Conservation (phyloP, 2,113 vertebrate species). For the Ceratotherium simum region DNA sequence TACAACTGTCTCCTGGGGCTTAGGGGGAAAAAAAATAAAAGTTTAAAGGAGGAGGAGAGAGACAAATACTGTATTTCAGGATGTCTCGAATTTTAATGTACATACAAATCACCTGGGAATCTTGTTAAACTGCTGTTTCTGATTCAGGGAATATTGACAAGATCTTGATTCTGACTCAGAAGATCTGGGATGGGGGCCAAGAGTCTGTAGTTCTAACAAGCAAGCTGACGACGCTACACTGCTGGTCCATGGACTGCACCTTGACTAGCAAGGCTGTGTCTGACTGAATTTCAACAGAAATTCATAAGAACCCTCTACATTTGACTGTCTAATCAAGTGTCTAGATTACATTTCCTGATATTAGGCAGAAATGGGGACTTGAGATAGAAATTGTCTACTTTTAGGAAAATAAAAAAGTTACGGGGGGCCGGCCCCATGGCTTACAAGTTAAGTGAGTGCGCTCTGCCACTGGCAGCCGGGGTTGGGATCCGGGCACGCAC, state of each 20-base stretch:
- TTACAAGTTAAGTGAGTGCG: too few relatives aligned
- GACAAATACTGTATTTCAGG: not conserved
- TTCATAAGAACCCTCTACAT: not conserved
- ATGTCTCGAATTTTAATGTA: not conserved
- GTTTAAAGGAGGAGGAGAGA: not conserved
- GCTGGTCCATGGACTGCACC: not conserved
- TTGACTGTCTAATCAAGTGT: not conserved
- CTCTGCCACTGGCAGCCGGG: too few relatives aligned
- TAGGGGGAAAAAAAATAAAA: too few relatives aligned
- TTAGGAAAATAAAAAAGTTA: not conserved
- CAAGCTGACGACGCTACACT: not conserved
- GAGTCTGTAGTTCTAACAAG: not conserved
- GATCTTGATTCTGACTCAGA: not conserved
- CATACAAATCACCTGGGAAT: not conserved
- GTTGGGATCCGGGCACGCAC: too few relatives aligned
- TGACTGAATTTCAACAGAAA: not conserved
- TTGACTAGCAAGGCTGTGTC: not conserved
- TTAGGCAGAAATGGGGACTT: not conserved
- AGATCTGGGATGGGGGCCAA: not conserved
- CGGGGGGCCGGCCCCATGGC: not conserved
- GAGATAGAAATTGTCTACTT: not conserved
- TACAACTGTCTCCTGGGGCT: too few relatives aligned
- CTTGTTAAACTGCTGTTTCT: not conserved
- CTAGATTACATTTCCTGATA: conserved; percentile 29
- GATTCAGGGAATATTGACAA: not conserved